Base-by-base conservation (phyloP, 2,888 invertebrate species). In the Plebejus anna region DNA sequence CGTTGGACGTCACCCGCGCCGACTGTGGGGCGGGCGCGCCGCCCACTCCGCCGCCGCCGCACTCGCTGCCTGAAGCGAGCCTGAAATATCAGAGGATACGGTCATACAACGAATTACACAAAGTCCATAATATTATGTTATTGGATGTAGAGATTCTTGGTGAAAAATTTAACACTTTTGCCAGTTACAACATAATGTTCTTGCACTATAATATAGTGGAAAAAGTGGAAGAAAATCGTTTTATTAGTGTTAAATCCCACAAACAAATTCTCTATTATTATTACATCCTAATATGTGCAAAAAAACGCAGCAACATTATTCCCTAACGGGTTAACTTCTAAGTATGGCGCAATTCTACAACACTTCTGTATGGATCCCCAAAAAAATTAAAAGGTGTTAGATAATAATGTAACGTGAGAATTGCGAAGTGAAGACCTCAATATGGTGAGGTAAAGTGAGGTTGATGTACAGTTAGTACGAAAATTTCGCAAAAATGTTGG, bases 1-100 rank as follows among this genome's bases (percentile, higher is more conserved):
- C 97, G 95, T 95, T 95, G 89, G 97, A 97, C 94, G 97, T 96
- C 94, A 97, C 97, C 96, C 97, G 96, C 96, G 97, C 97, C 96
- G 97, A 96, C 96, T 97, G 97, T 91, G 94, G 94, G 87, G 94
- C 93, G 89, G 91, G 88, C 91, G 91, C 91, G 90, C 91, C 92
- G 87, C 92, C 92, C 89, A 90, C 88, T 86, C 89, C 90, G 84
- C 89, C 93, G 87, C 91, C 92, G 87, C 88, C 91, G 89, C 93
- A 92, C 92, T 92, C 92, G 89, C 92, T 92, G 89, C 89, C 92
- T 83, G 94, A 87, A 84, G 89, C 92, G 96, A 97, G 96, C 96
- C 97, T 97, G 95, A 70, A 95, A 95, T 84, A 88, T 85, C 36
- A 36, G 51, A 36, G 72, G 22, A 7, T 28, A 42, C 59, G n/a